Percentiles rank a stretch among this genome's conserved stretches.
These are phyloP conservation scores for Nymphalis c-album DNA, from an alignment of 2,888 invertebrate species.

Conservation along the genomic window DNA sequence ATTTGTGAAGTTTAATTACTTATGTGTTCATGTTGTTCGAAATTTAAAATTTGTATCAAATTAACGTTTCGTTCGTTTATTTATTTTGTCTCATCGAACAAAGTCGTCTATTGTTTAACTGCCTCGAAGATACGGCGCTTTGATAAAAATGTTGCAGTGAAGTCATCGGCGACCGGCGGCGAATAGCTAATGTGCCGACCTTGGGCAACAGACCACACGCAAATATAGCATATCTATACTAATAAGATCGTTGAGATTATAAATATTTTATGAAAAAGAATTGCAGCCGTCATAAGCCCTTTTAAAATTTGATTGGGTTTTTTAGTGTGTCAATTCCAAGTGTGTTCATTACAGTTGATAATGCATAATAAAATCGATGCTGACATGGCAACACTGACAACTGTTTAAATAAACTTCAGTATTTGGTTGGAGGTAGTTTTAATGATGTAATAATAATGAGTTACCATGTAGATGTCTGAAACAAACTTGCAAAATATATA, in stretches of 20 bases:
- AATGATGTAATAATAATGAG: not conserved
- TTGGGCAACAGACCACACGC: slow-evolving; percentile 49
- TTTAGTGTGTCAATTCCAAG: not conserved
- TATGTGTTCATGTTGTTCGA: not conserved
- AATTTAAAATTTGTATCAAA: slow-evolving; percentile 10
- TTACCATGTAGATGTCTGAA: not conserved
- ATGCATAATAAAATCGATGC: not conserved
- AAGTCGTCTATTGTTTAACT: slow-evolving; percentile 37
- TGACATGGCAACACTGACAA: no score
- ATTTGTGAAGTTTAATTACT: not conserved
- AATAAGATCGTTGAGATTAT: slow-evolving; percentile 11
- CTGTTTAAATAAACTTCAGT: not conserved
- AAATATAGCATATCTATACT: slow-evolving; percentile 34
- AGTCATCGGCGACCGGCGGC: slow-evolving; percentile 48
- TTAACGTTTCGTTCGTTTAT: slow-evolving; percentile 11
- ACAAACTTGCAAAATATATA: not conserved
- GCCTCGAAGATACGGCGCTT: slow-evolving; percentile 36
- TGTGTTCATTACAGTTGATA: not conserved
- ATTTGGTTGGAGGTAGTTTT: not conserved
- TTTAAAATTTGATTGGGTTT: not conserved
- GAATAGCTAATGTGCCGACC: slow-evolving; percentile 51
- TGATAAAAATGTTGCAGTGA: slow-evolving; percentile 52
- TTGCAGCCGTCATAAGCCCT: not conserved
- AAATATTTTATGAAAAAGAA: not conserved
- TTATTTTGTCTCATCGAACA: slow-evolving; percentile 24